These are phyloP conservation scores for Thymelicus sylvestris DNA, from an alignment of 2,888 invertebrate genomes.

Conservation along the genomic window DNA sequence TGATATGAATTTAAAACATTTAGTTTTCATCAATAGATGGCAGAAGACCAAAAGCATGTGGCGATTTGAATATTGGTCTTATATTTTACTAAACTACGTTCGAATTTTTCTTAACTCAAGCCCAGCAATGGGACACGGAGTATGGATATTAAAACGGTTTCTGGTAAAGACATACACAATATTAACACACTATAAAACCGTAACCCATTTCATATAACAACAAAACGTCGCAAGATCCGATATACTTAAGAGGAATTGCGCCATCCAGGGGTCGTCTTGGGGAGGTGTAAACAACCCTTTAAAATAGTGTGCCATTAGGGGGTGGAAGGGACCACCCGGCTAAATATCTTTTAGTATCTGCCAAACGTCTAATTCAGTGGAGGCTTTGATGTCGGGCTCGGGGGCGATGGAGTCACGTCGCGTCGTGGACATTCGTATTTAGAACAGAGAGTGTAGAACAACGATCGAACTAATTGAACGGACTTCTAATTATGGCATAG, in stretches of 20 bases:
- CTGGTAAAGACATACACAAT: not conserved
- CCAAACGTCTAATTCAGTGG: conserved; percentile 77
- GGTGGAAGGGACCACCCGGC: conserved; percentile 51
- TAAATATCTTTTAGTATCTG: conserved; percentile 81
- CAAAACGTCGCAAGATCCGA: conserved; percentile 35
- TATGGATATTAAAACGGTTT: too few species aligned
- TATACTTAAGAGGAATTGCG: conserved; percentile 40
- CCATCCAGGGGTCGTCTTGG: conserved; percentile 42
- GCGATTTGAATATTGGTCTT: too few species aligned
- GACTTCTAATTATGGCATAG: conserved; percentile 12
- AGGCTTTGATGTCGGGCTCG: conserved; percentile 68
- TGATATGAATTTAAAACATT: too few species aligned
- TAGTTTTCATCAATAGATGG: too few species aligned
- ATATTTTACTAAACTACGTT: too few species aligned
- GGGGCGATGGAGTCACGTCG: conserved; percentile 41
- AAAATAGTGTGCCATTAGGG: conserved; percentile 70
- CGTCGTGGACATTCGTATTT: conserved; percentile 37
- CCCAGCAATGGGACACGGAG: too few species aligned
- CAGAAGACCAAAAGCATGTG: too few species aligned
- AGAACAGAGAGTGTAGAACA: conserved; percentile 11
- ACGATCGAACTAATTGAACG: conserved; percentile 30
- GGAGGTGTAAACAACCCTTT: conserved; percentile 77
- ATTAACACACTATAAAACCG: conserved; percentile 17
- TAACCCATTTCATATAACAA: conserved; percentile 34
- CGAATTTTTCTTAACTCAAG: too few species aligned